A percentile compares a stretch with the other conserved stretches of the same genome.
These are phyloP conservation scores for Mohoua ochrocephala DNA, from an alignment of 2,113 vertebrate species.

Conservation along the genomic window DNA sequence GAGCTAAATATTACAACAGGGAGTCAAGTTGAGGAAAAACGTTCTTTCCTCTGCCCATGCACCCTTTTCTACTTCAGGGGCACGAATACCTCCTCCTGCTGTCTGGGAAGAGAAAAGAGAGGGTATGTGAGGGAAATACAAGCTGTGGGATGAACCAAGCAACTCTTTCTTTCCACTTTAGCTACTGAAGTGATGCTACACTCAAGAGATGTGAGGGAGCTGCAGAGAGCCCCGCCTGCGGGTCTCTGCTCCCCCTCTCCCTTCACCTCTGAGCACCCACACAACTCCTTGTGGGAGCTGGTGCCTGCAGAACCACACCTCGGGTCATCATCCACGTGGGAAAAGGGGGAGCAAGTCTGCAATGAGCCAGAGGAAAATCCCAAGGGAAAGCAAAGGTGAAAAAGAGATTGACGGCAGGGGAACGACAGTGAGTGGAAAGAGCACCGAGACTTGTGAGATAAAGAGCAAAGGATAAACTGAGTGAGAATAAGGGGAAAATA, in stretches of 20 bases:
- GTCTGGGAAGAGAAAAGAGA: background rate
- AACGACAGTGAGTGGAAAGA: background rate
- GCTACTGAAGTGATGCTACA: background rate
- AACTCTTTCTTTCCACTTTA: background rate
- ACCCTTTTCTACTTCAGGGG: background rate
- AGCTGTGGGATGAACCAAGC: background rate
- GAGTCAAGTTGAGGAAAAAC: background rate
- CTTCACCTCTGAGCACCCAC: rapidly evolving
- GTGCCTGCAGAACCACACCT: background rate
- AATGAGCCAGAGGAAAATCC: background rate
- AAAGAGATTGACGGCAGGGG: background rate
- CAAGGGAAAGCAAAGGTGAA: background rate
- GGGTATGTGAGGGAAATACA: background rate
- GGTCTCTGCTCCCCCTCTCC: background rate
- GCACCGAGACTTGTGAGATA: rapidly evolving
- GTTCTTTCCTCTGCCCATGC: background rate
- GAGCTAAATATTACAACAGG: background rate
- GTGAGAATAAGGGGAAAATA: background rate
- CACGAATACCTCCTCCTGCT: background rate
- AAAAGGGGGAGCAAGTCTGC: background rate
- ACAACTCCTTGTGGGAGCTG: background rate
- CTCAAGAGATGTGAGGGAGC: background rate
- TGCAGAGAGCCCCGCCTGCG: background rate
- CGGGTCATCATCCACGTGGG: rapidly evolving
- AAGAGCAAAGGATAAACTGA: background rate